These are phyloP conservation scores for Cheilinus undulatus DNA, from an alignment of 2,113 vertebrate species.

Conservation along the genomic window DNA sequence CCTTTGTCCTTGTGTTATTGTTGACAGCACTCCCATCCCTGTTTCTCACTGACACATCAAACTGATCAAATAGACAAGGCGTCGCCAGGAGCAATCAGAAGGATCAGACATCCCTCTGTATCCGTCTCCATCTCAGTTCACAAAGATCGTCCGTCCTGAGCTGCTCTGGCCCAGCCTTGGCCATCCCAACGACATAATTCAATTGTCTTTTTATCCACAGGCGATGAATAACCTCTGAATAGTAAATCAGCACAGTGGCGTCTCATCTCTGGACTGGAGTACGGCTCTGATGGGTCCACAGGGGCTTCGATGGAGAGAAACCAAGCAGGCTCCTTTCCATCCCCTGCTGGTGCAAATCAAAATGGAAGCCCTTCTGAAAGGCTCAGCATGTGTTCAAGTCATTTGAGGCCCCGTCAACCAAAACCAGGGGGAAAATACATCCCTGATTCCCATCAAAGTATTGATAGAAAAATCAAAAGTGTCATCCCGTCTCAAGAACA, in stretches of 20 bases:
- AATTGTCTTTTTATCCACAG: constrained; percentile 73
- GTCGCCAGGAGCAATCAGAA: constrained; percentile 33
- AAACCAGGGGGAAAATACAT: constrained; percentile 35
- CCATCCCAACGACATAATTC: constrained; percentile 68
- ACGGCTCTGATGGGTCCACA: constrained; percentile 54
- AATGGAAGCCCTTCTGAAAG: constrained; percentile 64
- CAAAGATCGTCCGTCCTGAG: constrained; percentile 39
- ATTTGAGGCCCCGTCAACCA: constrained; percentile 48
- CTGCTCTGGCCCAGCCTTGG: constrained; percentile 24
- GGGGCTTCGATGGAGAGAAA: constrained; percentile 63
- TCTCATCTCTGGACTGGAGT: constrained; percentile 68
- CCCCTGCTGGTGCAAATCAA: constrained; percentile 72
- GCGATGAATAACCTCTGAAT: constrained; percentile 68
- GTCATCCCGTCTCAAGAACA: constrained; percentile 22
- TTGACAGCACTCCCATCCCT: constrained; percentile 31
- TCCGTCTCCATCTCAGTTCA: constrained; percentile 48
- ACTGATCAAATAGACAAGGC: constrained; percentile 50
- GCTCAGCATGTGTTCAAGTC: constrained; percentile 70
- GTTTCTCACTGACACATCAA: constrained; percentile 38
- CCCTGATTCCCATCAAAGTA: constrained; percentile 36
- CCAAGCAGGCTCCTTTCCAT: constrained; percentile 62
- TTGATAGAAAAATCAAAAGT: constrained; percentile 67
- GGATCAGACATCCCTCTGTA: constrained; percentile 44
- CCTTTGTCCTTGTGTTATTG: constrained; percentile 21
- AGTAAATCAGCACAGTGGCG: constrained; percentile 67